Evolutionary conservation across 1,140 invertebrate genomes (phyloP).

Genomic region (Goniozus legneri): DNA sequence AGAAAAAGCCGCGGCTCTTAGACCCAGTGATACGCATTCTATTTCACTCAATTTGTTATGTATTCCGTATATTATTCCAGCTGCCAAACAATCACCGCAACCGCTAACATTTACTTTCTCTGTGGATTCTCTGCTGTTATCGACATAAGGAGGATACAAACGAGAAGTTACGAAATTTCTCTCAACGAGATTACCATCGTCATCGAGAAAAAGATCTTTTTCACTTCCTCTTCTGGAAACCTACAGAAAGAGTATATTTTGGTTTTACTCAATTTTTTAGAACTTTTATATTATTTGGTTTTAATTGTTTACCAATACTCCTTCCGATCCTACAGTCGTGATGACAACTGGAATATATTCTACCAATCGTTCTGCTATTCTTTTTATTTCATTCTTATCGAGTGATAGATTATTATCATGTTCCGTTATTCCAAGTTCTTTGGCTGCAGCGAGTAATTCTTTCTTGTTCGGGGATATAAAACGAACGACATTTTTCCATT

Average conservation of each 20-base stretch:
- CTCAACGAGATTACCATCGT: slow-evolving; percentile 22
- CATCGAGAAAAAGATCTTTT: slow-evolving; percentile 32
- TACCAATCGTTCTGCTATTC: slow-evolving; percentile 31
- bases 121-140: slow-evolving; percentile 19
- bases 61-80: slow-evolving; percentile 54
- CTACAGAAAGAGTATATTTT: slow-evolving; percentile 21
- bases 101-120: slow-evolving; percentile 52
- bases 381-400: slow-evolving; percentile 18
- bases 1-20: slow-evolving; percentile 54
- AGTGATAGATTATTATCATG: slow-evolving; percentile 11
- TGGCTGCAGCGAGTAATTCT: slow-evolving; percentile 52
- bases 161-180: slow-evolving; percentile 27
- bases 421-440: slow-evolving; percentile 32
- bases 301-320: slow-evolving; percentile 41
- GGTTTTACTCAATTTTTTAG: slow-evolving; percentile 1
- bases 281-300: neutral
- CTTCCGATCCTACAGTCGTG: slow-evolving; percentile 43
- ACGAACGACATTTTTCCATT: slow-evolving; percentile 46
- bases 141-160: slow-evolving; percentile 35
- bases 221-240: slow-evolving; percentile 30
- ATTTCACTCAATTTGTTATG: slow-evolving; percentile 45
- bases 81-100: slow-evolving; percentile 57
- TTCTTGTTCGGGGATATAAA: slow-evolving; percentile 62
- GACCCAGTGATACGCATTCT: slow-evolving; percentile 48
- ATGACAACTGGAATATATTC: slow-evolving; percentile 42